These are phyloP conservation scores for Galeopsomyia nigrocyanea DNA, from an alignment of 2,888 invertebrate species.

Conservation along the genomic window DNA sequence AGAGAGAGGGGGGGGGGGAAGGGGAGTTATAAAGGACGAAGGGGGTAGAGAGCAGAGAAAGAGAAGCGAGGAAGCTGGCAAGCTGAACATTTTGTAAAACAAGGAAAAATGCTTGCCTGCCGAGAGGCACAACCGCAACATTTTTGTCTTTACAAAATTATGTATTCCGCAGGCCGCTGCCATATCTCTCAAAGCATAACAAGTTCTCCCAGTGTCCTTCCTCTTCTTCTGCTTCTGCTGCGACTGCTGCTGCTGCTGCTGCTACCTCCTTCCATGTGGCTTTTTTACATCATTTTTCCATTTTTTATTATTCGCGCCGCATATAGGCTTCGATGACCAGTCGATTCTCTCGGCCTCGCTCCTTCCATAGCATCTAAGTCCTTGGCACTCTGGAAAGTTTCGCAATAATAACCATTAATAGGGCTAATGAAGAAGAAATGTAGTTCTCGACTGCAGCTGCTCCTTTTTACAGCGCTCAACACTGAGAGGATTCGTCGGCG, in stretches of 20 bases:
- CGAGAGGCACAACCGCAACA: slow-evolving; percentile 67
- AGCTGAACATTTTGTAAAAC: slow-evolving; percentile 67
- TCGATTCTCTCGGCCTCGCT: no score
- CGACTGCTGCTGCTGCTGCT: slow-evolving; percentile 12
- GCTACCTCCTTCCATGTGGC: slow-evolving; percentile 38
- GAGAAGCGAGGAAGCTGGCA: slow-evolving; percentile 53
- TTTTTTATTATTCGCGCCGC: background rate
- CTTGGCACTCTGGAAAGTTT: no score
- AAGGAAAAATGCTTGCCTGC: slow-evolving; percentile 67
- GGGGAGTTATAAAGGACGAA: slow-evolving; percentile 41
- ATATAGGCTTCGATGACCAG: no score
- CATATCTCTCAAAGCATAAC: slow-evolving; percentile 69
- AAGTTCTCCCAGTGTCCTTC: slow-evolving; percentile 64
- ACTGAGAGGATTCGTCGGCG: background rate
- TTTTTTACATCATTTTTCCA: slow-evolving; percentile 40
- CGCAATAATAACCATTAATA: no score
- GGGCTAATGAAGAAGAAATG: no score
- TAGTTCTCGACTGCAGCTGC: no score
- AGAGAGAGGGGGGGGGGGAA: slow-evolving; percentile 19
- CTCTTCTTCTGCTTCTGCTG: slow-evolving; percentile 46
- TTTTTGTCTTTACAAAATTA: slow-evolving; percentile 70
- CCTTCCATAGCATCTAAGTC: no score
- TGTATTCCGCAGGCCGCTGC: slow-evolving; percentile 68
- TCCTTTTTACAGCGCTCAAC: no score
- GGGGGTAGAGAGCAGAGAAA: slow-evolving; percentile 49